phyloP scores from a whole-genome alignment of 2,888 invertebrate species.

The Galerucella nymphaeae region DNA sequence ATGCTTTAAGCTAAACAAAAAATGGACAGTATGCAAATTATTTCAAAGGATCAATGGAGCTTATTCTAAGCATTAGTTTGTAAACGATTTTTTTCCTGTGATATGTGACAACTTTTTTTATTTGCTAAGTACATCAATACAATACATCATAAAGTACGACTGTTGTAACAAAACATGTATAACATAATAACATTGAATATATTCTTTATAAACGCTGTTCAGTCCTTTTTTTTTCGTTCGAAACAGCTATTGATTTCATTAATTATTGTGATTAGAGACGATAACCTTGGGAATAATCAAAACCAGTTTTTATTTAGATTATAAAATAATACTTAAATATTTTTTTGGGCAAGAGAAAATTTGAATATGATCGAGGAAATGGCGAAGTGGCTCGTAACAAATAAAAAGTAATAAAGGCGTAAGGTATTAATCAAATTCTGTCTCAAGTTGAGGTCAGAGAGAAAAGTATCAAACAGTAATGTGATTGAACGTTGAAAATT shows the following conservation, averaged over 20 bases:
- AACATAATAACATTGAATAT: slow-evolving; percentile 3
- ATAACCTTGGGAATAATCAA: not conserved
- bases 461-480: no score
- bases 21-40: no score
- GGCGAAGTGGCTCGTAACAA: no score
- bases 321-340: no score
- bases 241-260: not conserved
- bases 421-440: no score
- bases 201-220: not conserved
- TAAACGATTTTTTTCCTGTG: not conserved
- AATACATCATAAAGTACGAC: not conserved
- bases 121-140: not conserved
- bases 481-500: no score
- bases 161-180: slow-evolving; percentile 8
- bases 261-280: not conserved
- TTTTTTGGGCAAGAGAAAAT: not conserved
- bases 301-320: no score
- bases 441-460: no score
- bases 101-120: slow-evolving; percentile 16
- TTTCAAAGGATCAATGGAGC: no score
- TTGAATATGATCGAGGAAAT: not conserved
- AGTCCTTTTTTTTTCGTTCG: not conserved
- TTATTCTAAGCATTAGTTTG: not conserved
- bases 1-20: no score
- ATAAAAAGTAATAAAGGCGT: no score